Percentiles rank a stretch among this genome's conserved stretches.
These are phyloP conservation scores for Eudorcas thomsonii DNA, from an alignment of 2,113 vertebrate genomes.

Conservation along the genomic window DNA sequence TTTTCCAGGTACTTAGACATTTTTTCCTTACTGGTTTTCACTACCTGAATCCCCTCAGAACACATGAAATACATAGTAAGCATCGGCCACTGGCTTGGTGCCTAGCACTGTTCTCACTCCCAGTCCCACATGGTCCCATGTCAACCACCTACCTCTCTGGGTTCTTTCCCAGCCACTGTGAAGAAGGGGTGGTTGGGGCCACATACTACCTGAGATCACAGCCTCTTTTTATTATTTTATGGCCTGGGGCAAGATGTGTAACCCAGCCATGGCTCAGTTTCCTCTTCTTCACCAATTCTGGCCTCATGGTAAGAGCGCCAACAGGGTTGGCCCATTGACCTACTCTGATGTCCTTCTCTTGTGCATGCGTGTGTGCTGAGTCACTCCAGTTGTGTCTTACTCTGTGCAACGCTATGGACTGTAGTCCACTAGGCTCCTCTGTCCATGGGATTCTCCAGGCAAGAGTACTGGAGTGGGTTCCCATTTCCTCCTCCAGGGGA, in stretches of 20 bases:
- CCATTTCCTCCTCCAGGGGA: background rate
- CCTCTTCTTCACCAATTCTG: background rate
- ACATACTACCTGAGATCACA: rapidly evolving
- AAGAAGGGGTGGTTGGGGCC: background rate
- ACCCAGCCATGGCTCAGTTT: background rate
- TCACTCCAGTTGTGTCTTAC: background rate
- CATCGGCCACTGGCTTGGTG: rapidly evolving
- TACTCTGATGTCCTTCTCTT: rapidly evolving
- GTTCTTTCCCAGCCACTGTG: background rate
- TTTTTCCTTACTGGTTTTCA: background rate
- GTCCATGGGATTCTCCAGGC: background rate
- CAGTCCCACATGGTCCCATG: rapidly evolving
- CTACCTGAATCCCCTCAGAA: background rate
- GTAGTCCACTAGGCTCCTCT: background rate
- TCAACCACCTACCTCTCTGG: background rate
- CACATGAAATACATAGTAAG: rapidly evolving
- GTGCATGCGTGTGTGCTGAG: background rate
- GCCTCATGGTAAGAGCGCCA: background rate
- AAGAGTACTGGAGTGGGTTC: background rate
- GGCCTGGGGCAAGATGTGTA: background rate
- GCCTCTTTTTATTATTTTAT: background rate
- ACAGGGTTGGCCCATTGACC: rapidly evolving
- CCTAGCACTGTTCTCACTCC: background rate
- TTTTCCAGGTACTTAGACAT: background rate
- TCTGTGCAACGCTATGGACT: background rate